Percentiles rank a stretch among this genome's conserved stretches.
phyloP scores from a whole-genome alignment of 2,797 vertebrate genomes.

The Scleropages formosus region DNA sequence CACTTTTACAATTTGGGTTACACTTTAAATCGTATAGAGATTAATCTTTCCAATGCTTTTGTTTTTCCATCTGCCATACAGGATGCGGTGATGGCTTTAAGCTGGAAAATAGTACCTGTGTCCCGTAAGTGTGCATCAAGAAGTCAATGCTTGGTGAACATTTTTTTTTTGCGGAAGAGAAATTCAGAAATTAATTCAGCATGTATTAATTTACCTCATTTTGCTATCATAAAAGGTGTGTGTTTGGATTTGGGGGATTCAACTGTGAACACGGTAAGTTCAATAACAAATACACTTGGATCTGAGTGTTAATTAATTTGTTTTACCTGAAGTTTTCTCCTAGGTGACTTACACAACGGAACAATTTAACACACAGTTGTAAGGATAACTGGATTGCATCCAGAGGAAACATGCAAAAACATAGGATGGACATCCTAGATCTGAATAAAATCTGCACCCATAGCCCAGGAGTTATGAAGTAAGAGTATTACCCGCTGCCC shows the following conservation, averaged over 20 bases:
- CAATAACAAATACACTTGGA: no score
- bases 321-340: no score
- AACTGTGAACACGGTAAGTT: slow-evolving; percentile 96
- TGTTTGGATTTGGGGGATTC: slow-evolving; percentile 93
- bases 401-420: no score
- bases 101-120: slow-evolving; percentile 85
- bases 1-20: not conserved
- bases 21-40: no score
- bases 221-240: slow-evolving; percentile 73
- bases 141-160: not conserved
- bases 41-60: slow-evolving; percentile 5
- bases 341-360: no score
- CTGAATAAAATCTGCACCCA: no score
- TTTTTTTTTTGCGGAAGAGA: not conserved
- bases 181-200: slow-evolving; percentile 6
- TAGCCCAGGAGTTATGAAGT: no score
- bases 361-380: no score
- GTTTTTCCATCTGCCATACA: slow-evolving; percentile 51
- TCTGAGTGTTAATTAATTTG: no score
- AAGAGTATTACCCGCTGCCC: no score
- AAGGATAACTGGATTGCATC: no score
- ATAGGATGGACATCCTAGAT: no score
- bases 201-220: slow-evolving; percentile 12
- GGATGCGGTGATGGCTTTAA: slow-evolving; percentile 90
- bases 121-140: slow-evolving; percentile 71